phyloP scores from a whole-genome alignment of 2,113 vertebrate species.

The Pundamilia nyererei region DNA sequence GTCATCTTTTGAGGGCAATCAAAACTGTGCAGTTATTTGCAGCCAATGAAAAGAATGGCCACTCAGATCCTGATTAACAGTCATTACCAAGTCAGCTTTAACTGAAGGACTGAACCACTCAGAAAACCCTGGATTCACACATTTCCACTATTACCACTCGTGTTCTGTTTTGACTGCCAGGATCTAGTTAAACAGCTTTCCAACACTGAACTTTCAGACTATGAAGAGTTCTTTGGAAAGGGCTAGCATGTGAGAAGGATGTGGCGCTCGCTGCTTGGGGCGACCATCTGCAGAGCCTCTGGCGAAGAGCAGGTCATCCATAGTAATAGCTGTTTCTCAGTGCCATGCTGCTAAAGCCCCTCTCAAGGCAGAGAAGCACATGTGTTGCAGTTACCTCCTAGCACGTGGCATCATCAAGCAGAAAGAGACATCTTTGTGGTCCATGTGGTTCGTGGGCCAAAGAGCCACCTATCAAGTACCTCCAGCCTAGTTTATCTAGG shows the following conservation, averaged over 20 bases:
- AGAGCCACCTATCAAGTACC: background rate
- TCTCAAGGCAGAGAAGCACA: background rate
- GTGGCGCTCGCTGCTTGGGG: background rate
- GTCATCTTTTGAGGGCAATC: background rate
- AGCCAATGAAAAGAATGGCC: background rate
- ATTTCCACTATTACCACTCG: background rate
- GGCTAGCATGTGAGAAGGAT: background rate
- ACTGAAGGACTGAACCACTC: background rate
- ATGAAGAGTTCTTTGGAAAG: background rate
- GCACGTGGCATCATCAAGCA: background rate
- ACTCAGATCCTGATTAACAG: background rate
- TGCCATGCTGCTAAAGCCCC: background rate
- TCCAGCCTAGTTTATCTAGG: background rate
- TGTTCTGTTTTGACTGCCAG: background rate
- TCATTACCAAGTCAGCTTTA: background rate
- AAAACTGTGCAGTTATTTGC: background rate
- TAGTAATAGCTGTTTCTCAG: background rate
- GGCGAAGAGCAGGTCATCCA: conserved; percentile 11
- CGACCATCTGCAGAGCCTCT: background rate
- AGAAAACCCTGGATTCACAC: background rate
- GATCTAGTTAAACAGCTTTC: background rate
- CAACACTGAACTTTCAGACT: background rate
- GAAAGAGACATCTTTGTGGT: background rate
- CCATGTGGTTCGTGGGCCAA: background rate
- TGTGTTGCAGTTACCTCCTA: background rate